A percentile compares a stretch with the other conserved stretches of the same genome.
Evolutionary conservation across 23 tunicate species (phyloP).

Genomic region (Ciona savignyi): DNA sequence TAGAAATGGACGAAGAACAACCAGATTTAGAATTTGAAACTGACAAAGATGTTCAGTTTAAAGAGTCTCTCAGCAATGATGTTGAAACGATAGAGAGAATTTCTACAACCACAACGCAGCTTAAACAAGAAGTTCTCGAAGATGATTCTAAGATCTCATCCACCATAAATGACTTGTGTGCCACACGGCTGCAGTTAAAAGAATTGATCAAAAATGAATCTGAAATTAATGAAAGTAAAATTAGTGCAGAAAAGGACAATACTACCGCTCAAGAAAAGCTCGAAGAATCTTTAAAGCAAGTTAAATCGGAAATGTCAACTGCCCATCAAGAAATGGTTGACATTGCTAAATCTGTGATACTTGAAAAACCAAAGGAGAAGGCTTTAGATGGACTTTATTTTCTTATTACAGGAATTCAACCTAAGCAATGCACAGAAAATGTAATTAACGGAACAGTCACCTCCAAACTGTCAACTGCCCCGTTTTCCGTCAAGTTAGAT

Average conservation of each 20-base stretch:
- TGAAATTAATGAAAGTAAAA: too few species aligned
- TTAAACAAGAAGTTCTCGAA: too few species aligned
- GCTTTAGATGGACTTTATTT: not conserved
- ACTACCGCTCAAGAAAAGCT: not conserved
- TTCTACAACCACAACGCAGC: too few species aligned
- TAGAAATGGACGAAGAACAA: too few species aligned
- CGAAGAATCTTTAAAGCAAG: not conserved
- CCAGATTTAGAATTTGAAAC: too few species aligned
- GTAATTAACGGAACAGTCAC: not conserved
- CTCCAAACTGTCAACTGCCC: not conserved
- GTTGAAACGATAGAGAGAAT: too few species aligned
- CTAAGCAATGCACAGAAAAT: not conserved
- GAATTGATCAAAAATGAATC: too few species aligned
- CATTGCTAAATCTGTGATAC: not conserved
- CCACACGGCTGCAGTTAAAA: too few species aligned
- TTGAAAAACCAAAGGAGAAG: not conserved
- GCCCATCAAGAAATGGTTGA: not conserved
- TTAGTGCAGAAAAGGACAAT: not conserved
- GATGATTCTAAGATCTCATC: too few species aligned
- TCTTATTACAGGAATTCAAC: not conserved
- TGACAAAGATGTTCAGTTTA: too few species aligned
- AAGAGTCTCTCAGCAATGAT: too few species aligned
- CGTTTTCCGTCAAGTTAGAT: not conserved
- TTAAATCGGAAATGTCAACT: not conserved
- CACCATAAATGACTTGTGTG: too few species aligned